Conservation (phyloP, 2,888 invertebrate genomes). For the Cryptosula pallasiana region DNA sequence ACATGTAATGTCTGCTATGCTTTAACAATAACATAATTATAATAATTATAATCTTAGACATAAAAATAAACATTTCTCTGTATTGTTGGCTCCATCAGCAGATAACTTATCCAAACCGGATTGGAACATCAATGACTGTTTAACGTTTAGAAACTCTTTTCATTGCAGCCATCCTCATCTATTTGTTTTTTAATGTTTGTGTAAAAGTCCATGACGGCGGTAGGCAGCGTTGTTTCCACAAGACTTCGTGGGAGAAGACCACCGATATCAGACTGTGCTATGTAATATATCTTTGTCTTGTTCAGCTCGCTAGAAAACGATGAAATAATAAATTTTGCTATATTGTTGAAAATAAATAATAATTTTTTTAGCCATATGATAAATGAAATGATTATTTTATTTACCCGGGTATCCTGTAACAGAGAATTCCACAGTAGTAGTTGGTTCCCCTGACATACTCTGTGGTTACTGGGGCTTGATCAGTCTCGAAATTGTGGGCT, state of each 20-base stretch:
- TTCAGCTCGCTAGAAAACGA: slow-evolving; percentile 40
- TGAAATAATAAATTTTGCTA: no score
- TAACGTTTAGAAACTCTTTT: neutral
- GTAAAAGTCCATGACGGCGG: slow-evolving; percentile 46
- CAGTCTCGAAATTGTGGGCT: slow-evolving; percentile 38
- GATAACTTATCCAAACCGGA: no score
- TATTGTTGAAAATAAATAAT: no score
- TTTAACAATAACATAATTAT: neutral
- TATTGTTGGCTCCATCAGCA: neutral
- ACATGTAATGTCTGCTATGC: no score
- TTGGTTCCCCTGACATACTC: slow-evolving; percentile 44
- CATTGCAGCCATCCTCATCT: slow-evolving; percentile 36
- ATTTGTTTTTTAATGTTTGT: slow-evolving; percentile 38
- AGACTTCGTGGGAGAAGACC: slow-evolving; percentile 47
- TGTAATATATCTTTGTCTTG: slow-evolving; percentile 42
- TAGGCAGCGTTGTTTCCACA: slow-evolving; percentile 46
- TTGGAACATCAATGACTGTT: no score
- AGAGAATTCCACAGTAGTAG: slow-evolving; percentile 39
- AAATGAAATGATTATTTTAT: no score
- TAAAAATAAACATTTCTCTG: neutral
- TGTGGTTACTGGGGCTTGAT: slow-evolving; percentile 35
- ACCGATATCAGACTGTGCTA: slow-evolving; percentile 48
- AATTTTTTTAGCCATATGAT: no score
- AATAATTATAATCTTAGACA: neutral
- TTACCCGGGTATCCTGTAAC: slow-evolving; percentile 38